These are phyloP conservation scores for Atta texana DNA, from an alignment of 1,140 invertebrate genomes.

Conservation along the genomic window DNA sequence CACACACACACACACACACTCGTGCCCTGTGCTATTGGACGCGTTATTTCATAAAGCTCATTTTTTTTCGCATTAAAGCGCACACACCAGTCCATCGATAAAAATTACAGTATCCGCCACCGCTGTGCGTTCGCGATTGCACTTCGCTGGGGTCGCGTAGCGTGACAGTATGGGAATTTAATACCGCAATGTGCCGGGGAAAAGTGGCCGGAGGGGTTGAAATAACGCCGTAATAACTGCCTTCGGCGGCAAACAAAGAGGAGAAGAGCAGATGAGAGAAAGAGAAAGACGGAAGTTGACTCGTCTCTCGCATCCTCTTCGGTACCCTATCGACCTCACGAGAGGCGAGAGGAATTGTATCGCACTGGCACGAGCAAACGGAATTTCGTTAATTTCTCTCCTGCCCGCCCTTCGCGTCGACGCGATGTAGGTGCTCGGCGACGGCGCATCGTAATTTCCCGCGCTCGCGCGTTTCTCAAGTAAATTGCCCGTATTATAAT, in stretches of 20 bases:
- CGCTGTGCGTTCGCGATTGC: slow-evolving; percentile 54
- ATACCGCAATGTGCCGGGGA: slow-evolving; percentile 64
- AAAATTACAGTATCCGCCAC: slow-evolving; percentile 68
- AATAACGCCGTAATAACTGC: slow-evolving; percentile 77
- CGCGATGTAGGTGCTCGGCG: neutral
- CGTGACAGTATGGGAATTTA: slow-evolving; percentile 77
- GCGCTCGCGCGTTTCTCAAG: slow-evolving; percentile 69
- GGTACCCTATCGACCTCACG: slow-evolving; percentile 53
- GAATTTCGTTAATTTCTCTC: slow-evolving; percentile 74
- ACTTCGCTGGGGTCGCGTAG: slow-evolving; percentile 62
- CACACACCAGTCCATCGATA: slow-evolving; percentile 64
- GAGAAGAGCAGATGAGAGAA: neutral
- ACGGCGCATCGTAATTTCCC: slow-evolving; percentile 65
- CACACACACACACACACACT: no score
- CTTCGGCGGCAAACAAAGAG: slow-evolving; percentile 68
- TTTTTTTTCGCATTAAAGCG: slow-evolving; percentile 42
- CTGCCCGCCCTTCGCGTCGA: neutral
- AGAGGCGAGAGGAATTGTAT: slow-evolving; percentile 45
- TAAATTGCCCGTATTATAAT: slow-evolving; percentile 72
- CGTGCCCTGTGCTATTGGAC: slow-evolving; percentile 31
- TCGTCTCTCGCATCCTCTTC: slow-evolving; percentile 34
- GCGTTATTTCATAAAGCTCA: slow-evolving; percentile 58
- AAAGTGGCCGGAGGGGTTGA: slow-evolving; percentile 57
- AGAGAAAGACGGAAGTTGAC: slow-evolving; percentile 42
- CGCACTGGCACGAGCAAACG: slow-evolving; percentile 66